Evolutionary conservation across 2,888 invertebrate genomes (phyloP), one percentile per base, ranked within the genome.

Genomic region (Eretmocerus hayati): DNA sequence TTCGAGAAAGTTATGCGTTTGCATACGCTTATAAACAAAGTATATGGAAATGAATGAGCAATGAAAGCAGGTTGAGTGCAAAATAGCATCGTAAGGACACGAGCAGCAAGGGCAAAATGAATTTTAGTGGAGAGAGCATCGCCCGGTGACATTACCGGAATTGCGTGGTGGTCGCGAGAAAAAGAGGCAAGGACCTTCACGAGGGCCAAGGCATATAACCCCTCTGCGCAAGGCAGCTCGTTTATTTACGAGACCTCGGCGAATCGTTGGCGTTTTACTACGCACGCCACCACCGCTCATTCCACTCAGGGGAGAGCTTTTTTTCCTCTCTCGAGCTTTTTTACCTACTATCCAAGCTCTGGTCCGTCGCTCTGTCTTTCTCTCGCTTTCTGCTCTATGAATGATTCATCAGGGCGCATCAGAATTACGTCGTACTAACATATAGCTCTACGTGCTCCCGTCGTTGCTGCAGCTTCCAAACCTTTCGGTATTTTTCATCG

Each of bases 261-360:
- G 48, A 52, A 52, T 49, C 48, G 48, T 49, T 46, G 48, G 46
- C 48, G 26, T 43, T 52, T 46, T 48, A 48, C 46, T 46, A 23
- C 26, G 6, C 35, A 13, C 21, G 41, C 42, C 15, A 36, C 41
- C n/a, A n/a, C 33, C 36, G 35, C 50, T 46, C 42, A 46, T 47
- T 49, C 35, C 41, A 32, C 38, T 35, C 41, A 42, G 50, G 45
- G n/a, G n/a, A n/a, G n/a, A n/a, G n/a, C n/a, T n/a, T n/a, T n/a
- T n/a, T n/a, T n/a, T n/a, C n/a, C 11, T 26, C 11, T 26, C 11
- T 26, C 26, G 26, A 26, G 26, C 26, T 11, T 40, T 37, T 48
- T 48, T 50, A 32, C 31, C 46, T 36, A 41, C 26, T 26, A 9
- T 26, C 11, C 26, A 11, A 26, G 26, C 26, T 44, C 42, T 48